Percentiles rank a stretch among this genome's conserved stretches.
Conservation (phyloP, 2,113 vertebrate species). For the Chiloscyllium plagiosum region DNA sequence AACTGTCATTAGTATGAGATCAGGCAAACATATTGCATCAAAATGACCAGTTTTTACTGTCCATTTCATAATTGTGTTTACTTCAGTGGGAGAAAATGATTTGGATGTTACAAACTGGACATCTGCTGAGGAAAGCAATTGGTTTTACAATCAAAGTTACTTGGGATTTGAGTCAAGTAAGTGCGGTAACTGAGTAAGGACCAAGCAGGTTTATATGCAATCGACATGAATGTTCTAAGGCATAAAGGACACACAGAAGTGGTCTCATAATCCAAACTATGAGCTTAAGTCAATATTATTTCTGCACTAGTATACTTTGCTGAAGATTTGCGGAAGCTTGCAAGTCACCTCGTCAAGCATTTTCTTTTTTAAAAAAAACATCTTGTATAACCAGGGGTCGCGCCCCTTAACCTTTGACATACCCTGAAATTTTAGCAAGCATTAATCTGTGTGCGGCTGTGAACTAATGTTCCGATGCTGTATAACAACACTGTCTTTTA, state of each 20-base stretch:
- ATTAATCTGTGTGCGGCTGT: not conserved
- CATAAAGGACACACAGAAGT: not conserved
- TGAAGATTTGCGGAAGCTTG: not conserved
- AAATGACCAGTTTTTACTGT: not conserved
- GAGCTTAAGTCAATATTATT: conserved; percentile 10
- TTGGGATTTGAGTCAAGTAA: too few relatives aligned
- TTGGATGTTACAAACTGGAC: not conserved
- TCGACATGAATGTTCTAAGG: not conserved
- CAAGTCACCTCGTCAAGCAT: not conserved
- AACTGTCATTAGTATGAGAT: not conserved
- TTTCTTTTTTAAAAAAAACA: not conserved
- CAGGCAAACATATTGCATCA: not conserved
- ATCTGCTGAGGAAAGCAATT: not conserved
- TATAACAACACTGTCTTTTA: not conserved
- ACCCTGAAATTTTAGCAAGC: not conserved
- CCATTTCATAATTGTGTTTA: not conserved
- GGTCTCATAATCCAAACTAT: not conserved
- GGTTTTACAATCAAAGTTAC: not conserved
- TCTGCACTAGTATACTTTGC: not conserved
- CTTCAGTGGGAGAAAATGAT: not conserved
- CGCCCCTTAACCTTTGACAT: not conserved
- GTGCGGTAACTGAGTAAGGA: not conserved
- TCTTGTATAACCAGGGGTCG: not conserved
- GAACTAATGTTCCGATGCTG: not conserved
- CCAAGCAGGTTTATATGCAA: not conserved